Conservation (phyloP, 2,113 vertebrate genomes). For the Pteronura brasiliensis region DNA sequence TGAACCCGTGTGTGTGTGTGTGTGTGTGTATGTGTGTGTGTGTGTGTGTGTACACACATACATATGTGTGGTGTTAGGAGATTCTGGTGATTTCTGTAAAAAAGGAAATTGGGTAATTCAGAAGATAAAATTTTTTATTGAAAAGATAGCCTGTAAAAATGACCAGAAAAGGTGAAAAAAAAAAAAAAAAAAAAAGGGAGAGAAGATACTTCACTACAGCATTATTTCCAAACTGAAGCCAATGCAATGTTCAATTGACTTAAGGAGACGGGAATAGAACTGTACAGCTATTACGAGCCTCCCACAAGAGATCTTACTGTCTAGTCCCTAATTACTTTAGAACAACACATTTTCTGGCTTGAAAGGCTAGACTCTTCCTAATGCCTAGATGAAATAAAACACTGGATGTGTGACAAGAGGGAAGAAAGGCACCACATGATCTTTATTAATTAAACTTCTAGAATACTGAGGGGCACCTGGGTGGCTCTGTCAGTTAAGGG, state of each 20-base stretch:
- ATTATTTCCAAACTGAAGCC: neutral
- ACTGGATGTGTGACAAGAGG: neutral
- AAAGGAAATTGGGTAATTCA: neutral
- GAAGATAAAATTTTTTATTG: neutral
- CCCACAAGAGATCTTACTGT: neutral
- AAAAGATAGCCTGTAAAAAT: neutral
- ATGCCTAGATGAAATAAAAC: neutral
- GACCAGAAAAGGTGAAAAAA: neutral
- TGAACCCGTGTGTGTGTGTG: neutral
- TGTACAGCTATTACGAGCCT: no score
- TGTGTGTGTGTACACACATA: no score
- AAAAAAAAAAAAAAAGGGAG: neutral
- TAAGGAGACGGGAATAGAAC: neutral
- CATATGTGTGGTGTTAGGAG: neutral
- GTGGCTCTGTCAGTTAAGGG: neutral
- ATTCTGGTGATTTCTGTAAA: neutral
- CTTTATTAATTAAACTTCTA: neutral
- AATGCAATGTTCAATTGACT: neutral
- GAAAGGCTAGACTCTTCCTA: neutral
- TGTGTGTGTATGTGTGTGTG: neutral
- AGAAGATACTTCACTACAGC: neutral
- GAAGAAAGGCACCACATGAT: neutral
- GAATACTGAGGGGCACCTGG: neutral
- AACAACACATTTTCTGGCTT: neutral
- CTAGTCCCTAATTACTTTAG: neutral